These are phyloP conservation scores for Chroicocephalus ridibundus DNA, from an alignment of 2,113 vertebrate species.

Conservation along the genomic window DNA sequence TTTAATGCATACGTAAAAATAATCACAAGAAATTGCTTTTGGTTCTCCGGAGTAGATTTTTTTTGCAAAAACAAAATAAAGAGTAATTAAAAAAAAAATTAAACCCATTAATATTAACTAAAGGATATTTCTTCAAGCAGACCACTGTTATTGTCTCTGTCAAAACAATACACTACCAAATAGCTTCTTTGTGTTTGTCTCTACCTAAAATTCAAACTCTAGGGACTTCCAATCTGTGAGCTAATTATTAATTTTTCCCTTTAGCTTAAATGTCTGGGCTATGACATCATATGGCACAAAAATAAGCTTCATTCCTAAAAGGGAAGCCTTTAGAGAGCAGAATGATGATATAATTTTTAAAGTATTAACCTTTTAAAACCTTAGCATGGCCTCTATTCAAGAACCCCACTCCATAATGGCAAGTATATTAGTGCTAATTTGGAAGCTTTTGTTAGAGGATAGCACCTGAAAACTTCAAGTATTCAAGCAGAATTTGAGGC, in stretches of 20 bases:
- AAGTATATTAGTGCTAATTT: background rate
- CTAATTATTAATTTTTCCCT: background rate
- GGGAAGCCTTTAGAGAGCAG: background rate
- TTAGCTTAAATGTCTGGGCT: background rate
- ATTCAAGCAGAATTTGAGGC: background rate
- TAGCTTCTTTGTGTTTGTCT: background rate
- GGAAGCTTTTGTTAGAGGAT: background rate
- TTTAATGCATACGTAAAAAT: background rate
- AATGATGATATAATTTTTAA: background rate
- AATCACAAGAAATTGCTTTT: background rate
- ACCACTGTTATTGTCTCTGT: background rate
- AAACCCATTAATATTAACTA: background rate
- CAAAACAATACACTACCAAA: background rate
- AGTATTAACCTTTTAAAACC: background rate
- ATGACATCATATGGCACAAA: background rate
- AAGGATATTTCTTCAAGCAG: background rate
- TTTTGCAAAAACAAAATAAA: background rate
- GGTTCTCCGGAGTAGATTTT: background rate
- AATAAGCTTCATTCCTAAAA: background rate
- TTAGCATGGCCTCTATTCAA: background rate
- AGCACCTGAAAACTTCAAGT: background rate
- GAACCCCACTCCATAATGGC: background rate
- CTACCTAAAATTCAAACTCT: background rate
- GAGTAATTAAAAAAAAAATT: background rate
- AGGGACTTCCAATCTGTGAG: background rate